phyloP scores from a whole-genome alignment of 2,888 invertebrate genomes.

The Drosophila glabriapex region DNA sequence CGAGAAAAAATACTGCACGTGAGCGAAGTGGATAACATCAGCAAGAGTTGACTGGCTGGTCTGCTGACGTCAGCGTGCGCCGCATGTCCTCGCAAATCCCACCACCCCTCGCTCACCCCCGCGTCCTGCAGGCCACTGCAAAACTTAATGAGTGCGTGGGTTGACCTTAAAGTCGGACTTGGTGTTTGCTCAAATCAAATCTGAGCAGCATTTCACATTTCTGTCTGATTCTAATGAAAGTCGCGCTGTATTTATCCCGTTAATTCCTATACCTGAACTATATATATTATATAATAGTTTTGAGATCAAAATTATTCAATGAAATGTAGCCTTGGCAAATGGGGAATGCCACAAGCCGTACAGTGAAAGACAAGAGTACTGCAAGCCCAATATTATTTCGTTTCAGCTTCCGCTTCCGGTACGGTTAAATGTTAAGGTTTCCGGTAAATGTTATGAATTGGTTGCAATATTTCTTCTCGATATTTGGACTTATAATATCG shows the following conservation, averaged over 20 bases:
- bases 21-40: constrained; percentile 33
- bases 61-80: constrained; percentile 5
- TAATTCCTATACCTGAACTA: not conserved
- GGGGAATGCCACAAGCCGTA: not conserved
- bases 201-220: not conserved
- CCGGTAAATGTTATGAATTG: not conserved
- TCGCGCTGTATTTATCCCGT: not conserved
- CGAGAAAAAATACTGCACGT: constrained; percentile 25
- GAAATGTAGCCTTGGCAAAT: not conserved
- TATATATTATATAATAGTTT: not conserved
- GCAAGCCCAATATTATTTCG: not conserved
- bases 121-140: not conserved
- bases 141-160: constrained; percentile 1
- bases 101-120: not conserved
- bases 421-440: not conserved
- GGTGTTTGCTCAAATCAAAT: not conserved
- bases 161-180: not conserved
- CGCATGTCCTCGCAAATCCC: not conserved
- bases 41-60: constrained; percentile 13
- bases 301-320: not conserved
- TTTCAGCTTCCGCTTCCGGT: too few relatives aligned
- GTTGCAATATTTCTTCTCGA: not conserved
- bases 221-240: too few relatives aligned
- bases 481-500: too few relatives aligned
- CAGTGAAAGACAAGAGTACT: not conserved